A percentile compares a stretch with the other conserved stretches of the same genome.
These are phyloP conservation scores for Carapus acus DNA, from an alignment of 2,797 vertebrate species.

Conservation along the genomic window DNA sequence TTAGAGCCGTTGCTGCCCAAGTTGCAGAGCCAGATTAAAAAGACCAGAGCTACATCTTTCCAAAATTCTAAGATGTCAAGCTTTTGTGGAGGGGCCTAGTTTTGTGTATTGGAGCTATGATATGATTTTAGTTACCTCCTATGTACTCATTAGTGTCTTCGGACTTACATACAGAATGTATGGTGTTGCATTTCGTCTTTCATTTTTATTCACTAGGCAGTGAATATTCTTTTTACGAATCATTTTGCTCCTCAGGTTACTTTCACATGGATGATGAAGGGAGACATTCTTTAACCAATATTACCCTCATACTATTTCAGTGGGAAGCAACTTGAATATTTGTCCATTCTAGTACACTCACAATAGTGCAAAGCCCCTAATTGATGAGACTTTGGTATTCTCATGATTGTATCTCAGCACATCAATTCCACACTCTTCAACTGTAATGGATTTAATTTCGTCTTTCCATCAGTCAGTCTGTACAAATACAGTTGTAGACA, in stretches of 20 bases:
- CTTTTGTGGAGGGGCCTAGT: conserved; percentile 2
- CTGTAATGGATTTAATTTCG: conserved; percentile 2
- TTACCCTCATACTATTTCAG: background rate
- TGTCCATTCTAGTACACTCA: background rate
- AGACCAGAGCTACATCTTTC: background rate
- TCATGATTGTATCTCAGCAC: background rate
- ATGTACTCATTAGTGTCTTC: background rate
- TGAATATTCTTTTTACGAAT: conserved; percentile 4
- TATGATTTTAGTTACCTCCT: too few relatives aligned
- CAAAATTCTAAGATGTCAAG: background rate
- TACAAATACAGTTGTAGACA: conserved; percentile 8
- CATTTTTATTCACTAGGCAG: background rate
- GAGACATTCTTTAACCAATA: background rate
- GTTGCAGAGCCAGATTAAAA: background rate
- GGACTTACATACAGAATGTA: conserved; percentile 3
- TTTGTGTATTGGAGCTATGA: background rate
- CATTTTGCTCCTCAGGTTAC: conserved; percentile 9
- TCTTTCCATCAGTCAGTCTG: background rate
- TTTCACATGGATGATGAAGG: background rate
- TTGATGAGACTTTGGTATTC: conserved; percentile 13
- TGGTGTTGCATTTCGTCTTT: conserved; percentile 14
- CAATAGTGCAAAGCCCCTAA: background rate
- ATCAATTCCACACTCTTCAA: background rate
- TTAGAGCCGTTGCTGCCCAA: background rate
- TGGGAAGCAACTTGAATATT: background rate